Evolutionary conservation across 1,140 invertebrate species (phyloP).

Genomic region (Holotrichia oblita): DNA sequence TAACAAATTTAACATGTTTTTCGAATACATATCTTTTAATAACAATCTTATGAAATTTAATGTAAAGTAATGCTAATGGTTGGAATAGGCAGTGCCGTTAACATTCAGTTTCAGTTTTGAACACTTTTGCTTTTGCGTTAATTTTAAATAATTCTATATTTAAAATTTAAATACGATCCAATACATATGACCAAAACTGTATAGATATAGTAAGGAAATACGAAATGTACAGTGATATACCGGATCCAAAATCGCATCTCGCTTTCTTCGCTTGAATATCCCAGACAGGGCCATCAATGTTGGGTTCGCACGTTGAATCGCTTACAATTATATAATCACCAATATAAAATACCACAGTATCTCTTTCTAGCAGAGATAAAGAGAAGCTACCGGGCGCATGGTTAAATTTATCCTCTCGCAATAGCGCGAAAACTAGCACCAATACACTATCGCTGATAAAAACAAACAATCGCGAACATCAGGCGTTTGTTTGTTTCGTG

Average conservation of each 20-base stretch:
- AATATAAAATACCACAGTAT: background rate
- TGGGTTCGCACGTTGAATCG: background rate
- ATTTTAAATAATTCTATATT: no score
- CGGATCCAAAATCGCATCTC: background rate
- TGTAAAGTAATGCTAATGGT: no score
- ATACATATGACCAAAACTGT: no score
- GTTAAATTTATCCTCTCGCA: slow-evolving; percentile 20
- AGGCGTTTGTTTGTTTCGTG: background rate
- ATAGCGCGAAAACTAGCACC: background rate
- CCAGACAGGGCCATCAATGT: background rate
- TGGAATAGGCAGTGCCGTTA: no score
- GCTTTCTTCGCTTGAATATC: slow-evolving; percentile 24
- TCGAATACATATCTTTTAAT: no score
- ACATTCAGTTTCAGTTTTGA: no score
- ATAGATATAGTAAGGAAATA: background rate
- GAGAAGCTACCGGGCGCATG: background rate
- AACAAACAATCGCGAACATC: slow-evolving; percentile 36
- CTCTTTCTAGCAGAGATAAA: slow-evolving; percentile 19
- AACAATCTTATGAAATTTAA: no score
- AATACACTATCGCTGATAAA: slow-evolving; percentile 10
- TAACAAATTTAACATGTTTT: no score
- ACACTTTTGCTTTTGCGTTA: no score
- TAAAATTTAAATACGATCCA: no score
- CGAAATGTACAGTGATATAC: slow-evolving; percentile 1
- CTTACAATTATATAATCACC: slow-evolving; percentile 1